These are phyloP conservation scores for Isoperla grammatica DNA, from an alignment of 2,888 invertebrate species.

Conservation along the genomic window DNA sequence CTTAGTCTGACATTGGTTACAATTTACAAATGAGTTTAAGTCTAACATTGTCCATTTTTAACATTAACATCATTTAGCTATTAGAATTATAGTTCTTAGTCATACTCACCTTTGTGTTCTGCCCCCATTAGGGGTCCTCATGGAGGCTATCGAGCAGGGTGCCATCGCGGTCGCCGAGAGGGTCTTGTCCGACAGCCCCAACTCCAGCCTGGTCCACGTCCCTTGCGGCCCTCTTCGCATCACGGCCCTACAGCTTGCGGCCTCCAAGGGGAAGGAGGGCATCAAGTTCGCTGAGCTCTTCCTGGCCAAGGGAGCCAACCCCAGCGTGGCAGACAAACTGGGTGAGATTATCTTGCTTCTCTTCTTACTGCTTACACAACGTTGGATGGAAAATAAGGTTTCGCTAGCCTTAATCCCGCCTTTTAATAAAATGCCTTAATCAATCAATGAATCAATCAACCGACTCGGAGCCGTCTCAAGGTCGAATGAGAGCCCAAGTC, in stretches of 20 bases:
- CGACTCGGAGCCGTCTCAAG: background rate
- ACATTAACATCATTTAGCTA: too few species aligned
- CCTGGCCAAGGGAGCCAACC: constrained; percentile 16
- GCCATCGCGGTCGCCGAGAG: background rate
- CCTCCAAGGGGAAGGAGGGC: constrained; percentile 16
- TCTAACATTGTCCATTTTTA: too few species aligned
- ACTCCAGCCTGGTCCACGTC: constrained; percentile 4
- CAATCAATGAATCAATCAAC: background rate
- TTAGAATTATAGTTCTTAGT: too few species aligned
- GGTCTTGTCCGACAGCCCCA: background rate
- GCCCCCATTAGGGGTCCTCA: background rate
- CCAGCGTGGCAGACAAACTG: constrained; percentile 23
- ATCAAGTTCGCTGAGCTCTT: constrained; percentile 12
- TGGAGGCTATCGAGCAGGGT: background rate
- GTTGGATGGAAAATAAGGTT: too few species aligned
- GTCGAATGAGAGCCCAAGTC: background rate
- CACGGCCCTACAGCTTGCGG: constrained; percentile 22
- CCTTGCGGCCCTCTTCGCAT: constrained; percentile 22
- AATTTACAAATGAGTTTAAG: too few species aligned
- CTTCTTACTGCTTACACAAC: constrained; percentile 15
- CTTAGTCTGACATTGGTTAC: too few species aligned
- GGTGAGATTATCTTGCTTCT: constrained; percentile 17
- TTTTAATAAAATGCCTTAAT: too few species aligned
- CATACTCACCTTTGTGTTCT: too few species aligned
- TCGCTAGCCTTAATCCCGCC: too few species aligned